These are phyloP conservation scores for Maconellicoccus hirsutus DNA, from an alignment of 1,140 invertebrate species.

Conservation along the genomic window DNA sequence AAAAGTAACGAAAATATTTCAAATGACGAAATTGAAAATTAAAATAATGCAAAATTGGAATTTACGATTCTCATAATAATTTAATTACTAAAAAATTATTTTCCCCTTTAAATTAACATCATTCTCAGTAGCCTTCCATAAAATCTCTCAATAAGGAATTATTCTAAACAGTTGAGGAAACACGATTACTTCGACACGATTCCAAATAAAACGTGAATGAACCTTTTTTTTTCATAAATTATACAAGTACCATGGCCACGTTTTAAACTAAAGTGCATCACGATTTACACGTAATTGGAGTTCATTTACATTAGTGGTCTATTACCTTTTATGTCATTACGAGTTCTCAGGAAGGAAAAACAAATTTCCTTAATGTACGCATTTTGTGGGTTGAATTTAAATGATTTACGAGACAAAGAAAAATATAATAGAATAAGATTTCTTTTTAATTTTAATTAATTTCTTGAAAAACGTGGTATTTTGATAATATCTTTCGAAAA, in stretches of 20 bases:
- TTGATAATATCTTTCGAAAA: no score
- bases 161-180: not conserved
- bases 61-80: no score
- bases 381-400: no score
- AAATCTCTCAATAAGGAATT: not conserved
- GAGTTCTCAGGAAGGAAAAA: not conserved
- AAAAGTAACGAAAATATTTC: no score
- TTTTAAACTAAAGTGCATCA: not conserved
- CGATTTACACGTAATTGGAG: not conserved
- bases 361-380: no score
- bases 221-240: not conserved
- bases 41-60: no score
- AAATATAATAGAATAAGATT: no score
- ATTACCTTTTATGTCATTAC: not conserved
- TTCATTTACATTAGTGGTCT: not conserved
- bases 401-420: no score
- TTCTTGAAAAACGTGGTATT: no score
- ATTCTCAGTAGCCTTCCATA: not conserved
- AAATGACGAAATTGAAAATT: no score
- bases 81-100: slow-evolving; percentile 2
- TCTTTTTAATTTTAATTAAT: no score
- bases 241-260: not conserved
- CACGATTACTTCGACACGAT: not conserved
- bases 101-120: not conserved
- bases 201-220: not conserved